These are phyloP conservation scores for Papilio aristodemus DNA, from an alignment of 1,140 invertebrate species.

Conservation along the genomic window DNA sequence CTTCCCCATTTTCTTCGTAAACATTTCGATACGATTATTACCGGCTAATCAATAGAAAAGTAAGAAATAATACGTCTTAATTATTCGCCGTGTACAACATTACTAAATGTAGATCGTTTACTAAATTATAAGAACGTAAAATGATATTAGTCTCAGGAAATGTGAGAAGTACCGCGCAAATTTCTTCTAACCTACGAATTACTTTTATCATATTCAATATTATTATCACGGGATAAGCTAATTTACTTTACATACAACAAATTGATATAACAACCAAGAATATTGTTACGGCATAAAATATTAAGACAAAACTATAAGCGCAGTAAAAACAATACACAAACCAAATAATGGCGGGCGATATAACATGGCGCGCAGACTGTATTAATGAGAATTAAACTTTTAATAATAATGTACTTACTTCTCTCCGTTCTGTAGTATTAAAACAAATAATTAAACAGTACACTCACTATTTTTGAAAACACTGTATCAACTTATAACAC, in stretches of 20 bases:
- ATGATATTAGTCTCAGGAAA: not conserved
- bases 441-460: conserved; percentile 37
- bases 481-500: conserved; percentile 48
- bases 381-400: conserved; percentile 37
- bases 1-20: conserved; percentile 5
- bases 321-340: conserved; percentile 50
- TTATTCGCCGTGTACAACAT: not conserved
- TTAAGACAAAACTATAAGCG: not conserved
- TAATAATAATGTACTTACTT: conserved; percentile 54
- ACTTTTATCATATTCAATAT: not conserved
- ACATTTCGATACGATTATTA: conserved; percentile 8
- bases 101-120: not conserved
- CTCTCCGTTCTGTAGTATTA: not conserved
- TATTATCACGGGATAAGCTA: not conserved
- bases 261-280: not conserved
- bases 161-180: conserved; percentile 21
- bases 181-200: conserved; percentile 4
- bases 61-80: not conserved
- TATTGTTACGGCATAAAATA: not conserved
- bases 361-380: conserved; percentile 60
- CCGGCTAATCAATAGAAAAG: not conserved
- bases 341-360: conserved; percentile 70
- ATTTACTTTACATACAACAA: not conserved
- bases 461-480: conserved; percentile 44
- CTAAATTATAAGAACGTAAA: not conserved